A percentile compares a stretch with the other conserved stretches of the same genome.
phyloP scores from a whole-genome alignment of 2,113 vertebrate genomes.

The Halcyon malimbica region DNA sequence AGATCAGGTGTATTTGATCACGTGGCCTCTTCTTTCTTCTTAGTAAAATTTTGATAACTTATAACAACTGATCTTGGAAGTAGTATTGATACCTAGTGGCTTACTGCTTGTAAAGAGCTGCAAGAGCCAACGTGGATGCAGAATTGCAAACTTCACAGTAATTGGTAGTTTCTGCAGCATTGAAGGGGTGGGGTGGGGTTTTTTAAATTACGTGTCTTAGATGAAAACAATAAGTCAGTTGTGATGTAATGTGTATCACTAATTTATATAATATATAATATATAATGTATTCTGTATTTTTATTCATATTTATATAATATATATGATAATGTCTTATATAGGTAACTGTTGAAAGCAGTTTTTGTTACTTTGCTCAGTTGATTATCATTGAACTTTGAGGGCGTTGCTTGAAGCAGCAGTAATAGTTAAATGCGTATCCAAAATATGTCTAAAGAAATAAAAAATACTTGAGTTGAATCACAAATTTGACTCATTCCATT shows the following conservation, averaged over 20 bases:
- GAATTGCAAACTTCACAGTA: neutral
- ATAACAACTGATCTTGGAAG: neutral
- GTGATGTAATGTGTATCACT: neutral
- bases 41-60: neutral
- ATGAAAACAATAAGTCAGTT: neutral
- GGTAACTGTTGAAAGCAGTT: neutral
- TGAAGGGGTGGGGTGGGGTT: neutral
- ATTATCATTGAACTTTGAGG: neutral
- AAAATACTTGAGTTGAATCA: neutral
- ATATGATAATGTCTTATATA: neutral
- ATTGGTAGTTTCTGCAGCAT: neutral
- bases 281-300: neutral
- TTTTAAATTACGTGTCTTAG: neutral
- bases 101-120: neutral
- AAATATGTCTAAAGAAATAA: neutral
- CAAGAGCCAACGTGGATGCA: neutral
- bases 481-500: constrained; percentile 4
- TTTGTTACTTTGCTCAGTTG: neutral
- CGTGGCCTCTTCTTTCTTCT: neutral
- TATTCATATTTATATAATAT: neutral
- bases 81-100: neutral
- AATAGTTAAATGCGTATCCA: neutral
- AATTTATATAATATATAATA: neutral
- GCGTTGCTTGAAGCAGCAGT: neutral
- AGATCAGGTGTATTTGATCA: neutral